Conservation (phyloP, 2,797 vertebrate genomes). For the Hafferia zeledoni region DNA sequence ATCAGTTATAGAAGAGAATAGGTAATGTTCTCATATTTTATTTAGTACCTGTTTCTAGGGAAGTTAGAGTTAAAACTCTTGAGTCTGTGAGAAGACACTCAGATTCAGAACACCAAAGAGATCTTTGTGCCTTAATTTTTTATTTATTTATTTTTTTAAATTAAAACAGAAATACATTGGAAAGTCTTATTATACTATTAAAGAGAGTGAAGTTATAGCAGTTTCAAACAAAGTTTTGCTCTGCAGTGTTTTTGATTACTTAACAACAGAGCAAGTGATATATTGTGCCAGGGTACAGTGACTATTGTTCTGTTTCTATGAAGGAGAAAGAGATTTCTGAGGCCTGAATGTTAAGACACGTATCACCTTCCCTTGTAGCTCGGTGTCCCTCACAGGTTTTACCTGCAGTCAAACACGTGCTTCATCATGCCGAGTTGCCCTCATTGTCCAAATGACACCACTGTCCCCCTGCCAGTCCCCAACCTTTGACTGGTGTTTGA, state of each 20-base stretch:
- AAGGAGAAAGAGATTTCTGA: not conserved
- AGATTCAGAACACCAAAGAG: not conserved
- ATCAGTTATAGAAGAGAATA: not conserved
- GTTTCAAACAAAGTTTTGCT: not conserved
- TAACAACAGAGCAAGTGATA: not conserved
- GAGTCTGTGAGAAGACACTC: not conserved
- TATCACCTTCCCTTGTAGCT: not conserved
- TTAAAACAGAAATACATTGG: not conserved
- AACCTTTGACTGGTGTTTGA: not conserved
- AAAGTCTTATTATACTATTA: not conserved
- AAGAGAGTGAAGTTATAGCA: not conserved
- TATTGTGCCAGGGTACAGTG: not conserved
- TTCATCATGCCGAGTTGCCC: not conserved
- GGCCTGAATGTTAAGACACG: not conserved
- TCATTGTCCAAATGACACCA: not conserved
- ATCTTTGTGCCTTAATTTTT: not conserved
- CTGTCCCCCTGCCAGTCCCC: fast-evolving
- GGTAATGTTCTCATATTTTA: not conserved
- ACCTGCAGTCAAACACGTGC: not conserved
- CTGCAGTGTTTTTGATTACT: not conserved
- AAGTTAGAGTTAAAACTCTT: not conserved
- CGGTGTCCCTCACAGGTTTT: not conserved
- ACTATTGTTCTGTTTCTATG: not conserved
- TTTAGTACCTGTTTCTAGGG: not conserved
- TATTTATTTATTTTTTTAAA: not conserved